These are phyloP conservation scores for Synergus japonicus DNA, from an alignment of 2,888 invertebrate genomes.

Conservation along the genomic window DNA sequence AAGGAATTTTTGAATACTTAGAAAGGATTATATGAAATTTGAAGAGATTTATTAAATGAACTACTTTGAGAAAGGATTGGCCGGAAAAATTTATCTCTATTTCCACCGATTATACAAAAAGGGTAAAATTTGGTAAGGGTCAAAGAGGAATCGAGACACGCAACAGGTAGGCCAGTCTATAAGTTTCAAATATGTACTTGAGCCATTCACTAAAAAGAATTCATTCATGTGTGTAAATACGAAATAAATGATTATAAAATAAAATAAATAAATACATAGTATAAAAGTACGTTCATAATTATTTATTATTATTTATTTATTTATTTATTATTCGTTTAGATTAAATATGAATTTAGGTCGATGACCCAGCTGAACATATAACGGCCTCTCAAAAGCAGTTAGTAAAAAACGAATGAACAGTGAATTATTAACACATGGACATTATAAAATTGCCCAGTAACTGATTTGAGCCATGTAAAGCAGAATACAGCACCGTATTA, in stretches of 20 bases:
- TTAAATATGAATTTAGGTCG: neutral
- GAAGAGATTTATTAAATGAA: neutral
- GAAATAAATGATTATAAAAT: neutral
- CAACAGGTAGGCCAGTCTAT: slow-evolving; percentile 64
- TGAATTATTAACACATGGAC: neutral
- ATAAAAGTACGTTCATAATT: neutral
- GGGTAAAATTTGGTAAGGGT: neutral
- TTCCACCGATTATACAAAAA: neutral
- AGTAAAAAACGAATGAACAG: neutral
- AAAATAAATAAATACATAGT: neutral
- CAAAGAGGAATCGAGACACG: slow-evolving; percentile 53
- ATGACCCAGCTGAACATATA: no score
- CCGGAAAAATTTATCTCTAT: neutral
- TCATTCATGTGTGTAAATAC: slow-evolving; percentile 4
- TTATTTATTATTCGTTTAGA: neutral
- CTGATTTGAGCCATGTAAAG: neutral
- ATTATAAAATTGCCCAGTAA: neutral
- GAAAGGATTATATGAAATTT: no score
- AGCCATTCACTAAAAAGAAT: neutral
- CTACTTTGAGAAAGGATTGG: neutral
- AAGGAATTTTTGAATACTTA: no score
- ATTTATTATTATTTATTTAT: no score
- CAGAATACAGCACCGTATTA: neutral
- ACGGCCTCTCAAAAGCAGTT: neutral
- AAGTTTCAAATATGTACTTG: slow-evolving; percentile 46